Evolutionary conservation across 2,888 invertebrate species (phyloP).

Genomic region (Chloromyia formosa): DNA sequence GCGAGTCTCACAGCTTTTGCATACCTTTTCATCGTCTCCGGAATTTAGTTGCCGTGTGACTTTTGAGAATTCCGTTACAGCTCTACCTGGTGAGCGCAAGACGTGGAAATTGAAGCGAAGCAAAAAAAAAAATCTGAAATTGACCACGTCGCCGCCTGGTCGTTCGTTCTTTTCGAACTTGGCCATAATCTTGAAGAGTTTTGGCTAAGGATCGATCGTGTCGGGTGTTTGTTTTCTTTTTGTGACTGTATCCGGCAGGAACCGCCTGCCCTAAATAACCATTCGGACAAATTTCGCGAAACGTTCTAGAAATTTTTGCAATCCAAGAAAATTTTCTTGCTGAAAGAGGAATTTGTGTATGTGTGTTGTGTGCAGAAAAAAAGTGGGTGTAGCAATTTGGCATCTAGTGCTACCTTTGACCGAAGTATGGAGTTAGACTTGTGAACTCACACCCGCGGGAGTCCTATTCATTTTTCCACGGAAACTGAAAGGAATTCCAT

Average conservation of each 20-base stretch:
- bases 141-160: conserved; percentile 36
- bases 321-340: neutral
- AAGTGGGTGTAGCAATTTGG: conserved; percentile 15
- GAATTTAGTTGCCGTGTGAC: conserved; percentile 43
- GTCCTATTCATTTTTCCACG: too few species aligned
- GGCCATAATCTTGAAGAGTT: conserved; percentile 1
- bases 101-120: neutral
- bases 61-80: conserved; percentile 38
- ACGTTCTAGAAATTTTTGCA: conserved; percentile 26
- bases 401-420: too few species aligned
- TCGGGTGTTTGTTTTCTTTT: neutral
- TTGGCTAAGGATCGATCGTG: conserved; percentile 19
- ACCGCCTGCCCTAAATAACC: too few species aligned
- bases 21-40: conserved; percentile 33
- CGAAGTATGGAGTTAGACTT: too few species aligned
- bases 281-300: conserved; percentile 1
- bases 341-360: conserved; percentile 7
- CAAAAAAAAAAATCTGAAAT: conserved; percentile 12
- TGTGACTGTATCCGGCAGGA: too few species aligned
- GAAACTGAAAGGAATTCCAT: conserved; percentile 10
- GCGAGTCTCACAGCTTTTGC: conserved; percentile 27
- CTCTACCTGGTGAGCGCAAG: neutral
- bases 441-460: too few species aligned
- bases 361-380: neutral
- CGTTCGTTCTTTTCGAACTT: conserved; percentile 20